Percentiles rank a stretch among this genome's conserved stretches.
Evolutionary conservation across 2,113 vertebrate genomes (phyloP).

Genomic region (Hiodon tergisus): DNA sequence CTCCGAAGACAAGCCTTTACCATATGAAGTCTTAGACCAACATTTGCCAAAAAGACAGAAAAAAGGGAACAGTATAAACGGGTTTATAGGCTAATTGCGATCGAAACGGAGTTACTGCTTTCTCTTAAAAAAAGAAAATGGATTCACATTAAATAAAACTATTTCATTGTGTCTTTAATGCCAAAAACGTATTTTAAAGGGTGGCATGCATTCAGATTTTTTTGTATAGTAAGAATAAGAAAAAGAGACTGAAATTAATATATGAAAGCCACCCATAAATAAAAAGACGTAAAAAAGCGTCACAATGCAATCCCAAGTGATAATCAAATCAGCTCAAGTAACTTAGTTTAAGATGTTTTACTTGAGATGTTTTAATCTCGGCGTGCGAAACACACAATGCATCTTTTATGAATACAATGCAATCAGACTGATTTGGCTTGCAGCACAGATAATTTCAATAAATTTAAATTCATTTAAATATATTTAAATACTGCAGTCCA

Average conservation of each 20-base stretch:
- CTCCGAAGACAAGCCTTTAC: slow-evolving; percentile 28
- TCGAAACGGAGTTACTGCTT: slow-evolving; percentile 20
- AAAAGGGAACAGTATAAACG: slow-evolving; percentile 11
- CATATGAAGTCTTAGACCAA: slow-evolving; percentile 14
- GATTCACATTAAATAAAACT: slow-evolving; percentile 8
- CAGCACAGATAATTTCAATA: slow-evolving; percentile 51
- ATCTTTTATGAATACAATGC: slow-evolving; percentile 42
- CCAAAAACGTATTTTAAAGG: not conserved
- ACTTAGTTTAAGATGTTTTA: slow-evolving; percentile 35
- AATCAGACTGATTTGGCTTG: slow-evolving; percentile 52
- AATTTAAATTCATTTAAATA: slow-evolving; percentile 61
- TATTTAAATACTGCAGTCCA: slow-evolving; percentile 49
- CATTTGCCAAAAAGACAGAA: slow-evolving; percentile 15
- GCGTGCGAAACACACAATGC: slow-evolving; percentile 20
- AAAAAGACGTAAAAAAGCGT: not conserved
- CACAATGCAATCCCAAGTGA: not conserved
- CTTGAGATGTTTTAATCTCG: slow-evolving; percentile 28
- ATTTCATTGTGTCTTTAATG: slow-evolving; percentile 11
- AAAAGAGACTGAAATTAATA: slow-evolving; percentile 8
- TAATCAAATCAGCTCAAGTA: slow-evolving; percentile 13
- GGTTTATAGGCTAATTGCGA: slow-evolving; percentile 20
- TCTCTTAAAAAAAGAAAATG: slow-evolving; percentile 10
- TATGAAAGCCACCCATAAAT: not conserved
- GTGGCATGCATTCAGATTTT: not conserved
- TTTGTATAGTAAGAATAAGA: not conserved